phyloP scores from a whole-genome alignment of 1,140 invertebrate species.

The Vanessa atalanta region DNA sequence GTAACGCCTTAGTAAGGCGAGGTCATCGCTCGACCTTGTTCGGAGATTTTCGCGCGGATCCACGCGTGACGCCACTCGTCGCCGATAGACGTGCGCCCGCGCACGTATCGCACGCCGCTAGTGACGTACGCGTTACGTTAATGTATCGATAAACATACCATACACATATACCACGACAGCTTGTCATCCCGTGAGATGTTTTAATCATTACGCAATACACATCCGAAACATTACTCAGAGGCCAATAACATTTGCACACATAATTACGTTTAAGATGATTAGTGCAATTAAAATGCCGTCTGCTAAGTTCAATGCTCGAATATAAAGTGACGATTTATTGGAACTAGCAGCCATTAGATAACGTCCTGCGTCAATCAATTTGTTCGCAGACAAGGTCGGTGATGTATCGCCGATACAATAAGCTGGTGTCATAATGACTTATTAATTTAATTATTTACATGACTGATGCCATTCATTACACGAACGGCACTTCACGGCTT shows the following conservation, averaged over 20 bases:
- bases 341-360: conserved; percentile 21
- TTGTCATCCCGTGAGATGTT: not conserved
- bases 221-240: conserved; percentile 19
- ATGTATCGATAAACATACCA: conserved; percentile 45
- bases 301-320: conserved; percentile 33
- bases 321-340: conserved; percentile 33
- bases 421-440: conserved; percentile 33
- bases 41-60: conserved; percentile 58
- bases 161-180: not conserved
- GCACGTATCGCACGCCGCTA: conserved; percentile 59
- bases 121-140: conserved; percentile 49
- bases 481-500: not conserved
- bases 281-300: conserved; percentile 9
- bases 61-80: conserved; percentile 50
- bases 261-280: conserved; percentile 13
- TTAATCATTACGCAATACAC: conserved; percentile 1
- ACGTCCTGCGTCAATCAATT: conserved; percentile 23
- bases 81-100: conserved; percentile 53
- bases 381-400: conserved; percentile 14
- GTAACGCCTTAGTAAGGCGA: conserved; percentile 29
- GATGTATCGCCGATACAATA: conserved; percentile 11
- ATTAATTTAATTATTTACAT: conserved; percentile 40
- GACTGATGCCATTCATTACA: conserved; percentile 17
- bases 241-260: conserved; percentile 22
- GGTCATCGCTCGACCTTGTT: conserved; percentile 72